Base-by-base conservation (phyloP, 2,888 invertebrate genomes). In the Craniophora ligustri region DNA sequence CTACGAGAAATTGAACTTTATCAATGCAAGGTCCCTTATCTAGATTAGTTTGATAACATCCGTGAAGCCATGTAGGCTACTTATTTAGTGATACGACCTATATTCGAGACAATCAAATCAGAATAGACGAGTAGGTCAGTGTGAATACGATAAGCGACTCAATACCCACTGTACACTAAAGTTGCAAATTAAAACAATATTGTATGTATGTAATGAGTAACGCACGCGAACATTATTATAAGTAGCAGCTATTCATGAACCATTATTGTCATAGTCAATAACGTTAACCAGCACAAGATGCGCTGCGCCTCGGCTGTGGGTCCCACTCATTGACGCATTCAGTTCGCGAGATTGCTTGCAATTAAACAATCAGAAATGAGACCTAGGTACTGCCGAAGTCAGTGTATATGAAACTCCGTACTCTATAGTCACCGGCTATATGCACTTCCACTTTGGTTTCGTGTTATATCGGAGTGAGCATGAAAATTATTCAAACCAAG, bases 101-200 rank as follows among this genome's bases (percentile, higher is more conserved):
- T n/a, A 3, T 23, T 23, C 3, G 5, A 2, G 5, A 32, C 26
- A 36, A 36, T 36, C 26, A 18, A 18, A 41, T 14, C 26, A 8
- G 38, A 41, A 42, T 15, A 19, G 28, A 23, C 18, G 18, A 47
- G 6, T 26, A 16, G 36, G 14, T 31, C 39, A 39, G 34, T 34
- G 18, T 63, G 15, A 13, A 39, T 42, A 26, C 23, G 34, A 31
- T 46, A 53, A 34, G 23, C 21, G 2, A 11, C 3, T 15, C 14
- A 7, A 32, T 19, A 41, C 39, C 35, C 36, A 42, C 38, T 41
- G 41, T 31, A 36, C 48, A 39, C 13, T 8, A 10, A 21, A 32
- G 10, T 18, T 15, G 3, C 8, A 23, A 23, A 23, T 10, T 23
- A 23, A 23, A 23, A 10, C 23, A 8, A 2, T 23, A 23, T 8